These are phyloP conservation scores for Lipophrys pholis DNA, from an alignment of 2,113 vertebrate species.

Conservation along the genomic window DNA sequence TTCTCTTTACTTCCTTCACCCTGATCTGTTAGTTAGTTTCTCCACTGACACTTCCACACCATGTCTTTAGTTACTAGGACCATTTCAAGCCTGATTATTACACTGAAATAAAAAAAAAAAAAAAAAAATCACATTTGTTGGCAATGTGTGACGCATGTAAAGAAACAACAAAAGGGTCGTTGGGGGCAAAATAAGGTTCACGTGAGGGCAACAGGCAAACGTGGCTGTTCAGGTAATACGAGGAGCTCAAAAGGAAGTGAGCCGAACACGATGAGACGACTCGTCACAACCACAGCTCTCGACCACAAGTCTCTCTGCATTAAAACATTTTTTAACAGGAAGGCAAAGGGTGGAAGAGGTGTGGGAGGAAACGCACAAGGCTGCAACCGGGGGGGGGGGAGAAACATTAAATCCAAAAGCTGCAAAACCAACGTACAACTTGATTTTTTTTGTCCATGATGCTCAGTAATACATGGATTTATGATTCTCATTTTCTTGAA, in stretches of 20 bases:
- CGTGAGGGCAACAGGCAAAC: slow-evolving; percentile 45
- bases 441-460: neutral
- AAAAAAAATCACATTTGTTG: neutral
- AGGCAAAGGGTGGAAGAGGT: slow-evolving; percentile 13
- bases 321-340: slow-evolving; percentile 30
- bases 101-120: slow-evolving; percentile 6
- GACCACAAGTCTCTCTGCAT: slow-evolving; percentile 1
- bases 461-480: slow-evolving; percentile 49
- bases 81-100: neutral
- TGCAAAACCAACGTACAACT: slow-evolving; percentile 19
- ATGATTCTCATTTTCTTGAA: no score
- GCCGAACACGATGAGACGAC: slow-evolving; percentile 28
- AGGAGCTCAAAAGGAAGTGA: slow-evolving; percentile 38
- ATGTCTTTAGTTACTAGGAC: no score
- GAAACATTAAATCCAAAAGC: slow-evolving; percentile 23
- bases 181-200: slow-evolving; percentile 41
- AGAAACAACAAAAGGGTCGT: slow-evolving; percentile 6
- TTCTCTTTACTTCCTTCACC: slow-evolving; percentile 22
- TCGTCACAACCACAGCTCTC: neutral
- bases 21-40: no score
- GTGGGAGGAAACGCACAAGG: slow-evolving; percentile 21
- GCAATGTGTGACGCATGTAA: neutral
- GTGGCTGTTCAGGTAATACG: slow-evolving; percentile 37
- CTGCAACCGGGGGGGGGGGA: no score
- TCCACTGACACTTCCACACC: no score